Evolutionary conservation across 1,140 invertebrate species (phyloP).

Genomic region (Drosophila willistoni): DNA sequence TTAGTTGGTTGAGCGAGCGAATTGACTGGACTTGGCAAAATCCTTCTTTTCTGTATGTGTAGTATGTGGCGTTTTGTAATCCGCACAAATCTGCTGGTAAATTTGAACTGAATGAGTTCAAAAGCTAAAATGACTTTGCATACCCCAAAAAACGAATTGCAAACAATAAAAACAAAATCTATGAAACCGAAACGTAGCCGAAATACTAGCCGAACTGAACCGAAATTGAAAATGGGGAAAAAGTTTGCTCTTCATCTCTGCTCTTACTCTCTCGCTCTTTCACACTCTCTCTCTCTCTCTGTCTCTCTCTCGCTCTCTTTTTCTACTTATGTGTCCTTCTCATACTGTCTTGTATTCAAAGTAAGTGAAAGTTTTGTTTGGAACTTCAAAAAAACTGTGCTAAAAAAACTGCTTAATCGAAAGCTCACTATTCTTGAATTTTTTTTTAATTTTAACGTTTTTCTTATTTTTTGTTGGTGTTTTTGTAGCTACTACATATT

Average conservation of each 20-base stretch:
- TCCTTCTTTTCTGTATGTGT: not conserved
- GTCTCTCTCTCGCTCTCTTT: not conserved
- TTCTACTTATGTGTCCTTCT: not conserved
- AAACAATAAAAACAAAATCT: not conserved
- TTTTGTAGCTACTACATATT: not conserved
- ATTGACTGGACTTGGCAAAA: not conserved
- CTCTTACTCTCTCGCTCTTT: not conserved
- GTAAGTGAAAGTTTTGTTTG: not conserved
- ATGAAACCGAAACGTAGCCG: slow-evolving; percentile 15
- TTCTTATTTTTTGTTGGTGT: not conserved
- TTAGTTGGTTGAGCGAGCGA: slow-evolving; percentile 1
- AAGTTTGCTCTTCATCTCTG: not conserved
- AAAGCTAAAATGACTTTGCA: slow-evolving; percentile 79
- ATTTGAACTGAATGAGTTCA: slow-evolving; percentile 81
- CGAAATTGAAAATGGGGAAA: slow-evolving; percentile 2
- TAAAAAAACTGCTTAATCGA: not conserved
- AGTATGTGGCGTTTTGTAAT: slow-evolving; percentile 59
- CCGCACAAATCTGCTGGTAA: slow-evolving; percentile 80
- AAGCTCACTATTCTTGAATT: not conserved
- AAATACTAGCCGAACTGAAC: slow-evolving; percentile 24
- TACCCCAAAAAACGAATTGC: slow-evolving; percentile 57
- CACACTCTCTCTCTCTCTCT: not conserved
- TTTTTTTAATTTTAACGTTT: not conserved
- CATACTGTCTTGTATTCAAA: not conserved
- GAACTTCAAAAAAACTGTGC: slow-evolving; percentile 5